Conservation (phyloP, 2,888 invertebrate genomes). For the Drosophila infuscata region DNA sequence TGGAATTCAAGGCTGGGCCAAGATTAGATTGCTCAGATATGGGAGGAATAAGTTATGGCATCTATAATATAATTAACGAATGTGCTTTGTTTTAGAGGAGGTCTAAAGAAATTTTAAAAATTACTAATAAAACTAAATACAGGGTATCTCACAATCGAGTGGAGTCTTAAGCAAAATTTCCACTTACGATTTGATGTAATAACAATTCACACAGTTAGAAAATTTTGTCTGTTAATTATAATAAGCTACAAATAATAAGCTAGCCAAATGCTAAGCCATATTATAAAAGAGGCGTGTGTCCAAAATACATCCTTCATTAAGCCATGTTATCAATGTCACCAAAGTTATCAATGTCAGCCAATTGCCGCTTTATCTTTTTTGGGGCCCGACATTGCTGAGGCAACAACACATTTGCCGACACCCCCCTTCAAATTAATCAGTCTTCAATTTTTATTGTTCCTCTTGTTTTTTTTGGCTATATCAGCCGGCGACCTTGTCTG, state of each 20-base stretch:
- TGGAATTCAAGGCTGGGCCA: not conserved
- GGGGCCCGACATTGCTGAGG: conserved; percentile 23
- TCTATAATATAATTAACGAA: not conserved
- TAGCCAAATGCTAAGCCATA: conserved; percentile 7
- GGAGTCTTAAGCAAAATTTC: not conserved
- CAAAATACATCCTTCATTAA: conserved; percentile 15
- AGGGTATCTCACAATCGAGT: not conserved
- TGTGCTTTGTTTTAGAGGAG: not conserved
- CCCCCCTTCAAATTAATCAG: conserved; percentile 58
- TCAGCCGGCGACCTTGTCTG: conserved; percentile 40
- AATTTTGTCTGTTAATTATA: not conserved
- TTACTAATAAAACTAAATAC: not conserved
- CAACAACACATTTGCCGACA: conserved; percentile 1
- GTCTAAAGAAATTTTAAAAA: not conserved
- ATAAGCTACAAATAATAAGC: not conserved
- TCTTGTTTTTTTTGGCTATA: not conserved
- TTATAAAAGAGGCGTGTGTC: conserved; percentile 5
- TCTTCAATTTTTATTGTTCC: conserved; percentile 9
- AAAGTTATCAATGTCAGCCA: conserved; percentile 17
- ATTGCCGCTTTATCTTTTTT: conserved; percentile 6
- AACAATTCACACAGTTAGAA: not conserved
- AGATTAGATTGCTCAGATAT: not conserved
- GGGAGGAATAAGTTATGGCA: not conserved
- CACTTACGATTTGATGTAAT: not conserved
- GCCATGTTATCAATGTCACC: conserved; percentile 24